phyloP scores from a whole-genome alignment of 1,140 invertebrate genomes.

The Ruditapes philippinarum region DNA sequence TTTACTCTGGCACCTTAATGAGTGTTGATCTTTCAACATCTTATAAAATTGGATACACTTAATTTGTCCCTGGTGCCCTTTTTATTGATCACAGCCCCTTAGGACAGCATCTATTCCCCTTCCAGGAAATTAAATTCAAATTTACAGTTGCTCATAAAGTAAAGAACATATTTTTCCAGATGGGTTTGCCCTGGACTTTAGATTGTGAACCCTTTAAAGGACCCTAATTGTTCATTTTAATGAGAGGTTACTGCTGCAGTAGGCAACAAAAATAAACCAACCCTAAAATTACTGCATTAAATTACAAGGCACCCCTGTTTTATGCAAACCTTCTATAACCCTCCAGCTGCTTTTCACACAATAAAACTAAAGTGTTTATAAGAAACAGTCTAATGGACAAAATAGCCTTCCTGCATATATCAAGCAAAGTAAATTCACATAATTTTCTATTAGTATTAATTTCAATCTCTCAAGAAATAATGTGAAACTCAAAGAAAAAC shows the following conservation, averaged over 20 bases:
- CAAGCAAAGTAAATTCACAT: too few species aligned
- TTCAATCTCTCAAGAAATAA: too few species aligned
- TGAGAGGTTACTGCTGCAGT: neutral
- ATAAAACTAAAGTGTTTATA: neutral
- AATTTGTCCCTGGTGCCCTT: neutral
- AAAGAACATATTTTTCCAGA: constrained; percentile 25
- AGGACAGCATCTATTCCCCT: constrained; percentile 2
- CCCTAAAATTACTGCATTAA: constrained; percentile 14
- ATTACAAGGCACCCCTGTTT: constrained; percentile 16
- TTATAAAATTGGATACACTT: constrained; percentile 22
- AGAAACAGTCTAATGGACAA: too few species aligned
- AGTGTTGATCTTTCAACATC: constrained; percentile 19
- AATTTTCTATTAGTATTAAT: too few species aligned
- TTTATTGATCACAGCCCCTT: constrained; percentile 17
- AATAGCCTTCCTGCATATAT: too few species aligned
- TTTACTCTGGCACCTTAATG: neutral
- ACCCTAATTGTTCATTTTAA: constrained; percentile 17
- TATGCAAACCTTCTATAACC: constrained; percentile 4
- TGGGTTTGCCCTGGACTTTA: constrained; percentile 8
- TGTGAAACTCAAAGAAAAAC: too few species aligned
- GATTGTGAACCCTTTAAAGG: neutral
- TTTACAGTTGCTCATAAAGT: constrained; percentile 36
- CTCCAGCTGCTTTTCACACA: constrained; percentile 15
- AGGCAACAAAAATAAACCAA: constrained; percentile 7
- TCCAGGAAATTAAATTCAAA: neutral